These are phyloP conservation scores for Hemichromis elongatus DNA, from an alignment of 2,113 vertebrate genomes.

Conservation along the genomic window DNA sequence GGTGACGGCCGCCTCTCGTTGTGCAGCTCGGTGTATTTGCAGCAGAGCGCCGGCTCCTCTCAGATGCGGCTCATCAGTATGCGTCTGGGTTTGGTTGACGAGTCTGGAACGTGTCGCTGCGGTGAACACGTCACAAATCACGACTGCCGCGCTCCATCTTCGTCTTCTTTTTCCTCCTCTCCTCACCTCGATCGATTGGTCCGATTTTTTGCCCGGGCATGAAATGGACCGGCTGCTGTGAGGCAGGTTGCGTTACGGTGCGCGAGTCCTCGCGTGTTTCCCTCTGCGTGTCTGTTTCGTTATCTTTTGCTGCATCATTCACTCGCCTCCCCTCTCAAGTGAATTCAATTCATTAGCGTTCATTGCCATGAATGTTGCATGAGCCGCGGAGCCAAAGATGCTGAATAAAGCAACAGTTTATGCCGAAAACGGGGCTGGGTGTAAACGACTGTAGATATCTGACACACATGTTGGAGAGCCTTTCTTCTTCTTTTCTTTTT, in stretches of 20 bases:
- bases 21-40: neutral
- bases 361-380: slow-evolving; percentile 40
- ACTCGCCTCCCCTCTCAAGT: neutral
- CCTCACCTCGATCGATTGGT: neutral
- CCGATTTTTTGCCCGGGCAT: slow-evolving; percentile 1
- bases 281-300: neutral
- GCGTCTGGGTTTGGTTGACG: neutral
- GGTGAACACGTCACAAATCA: slow-evolving; percentile 11
- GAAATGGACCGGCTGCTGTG: slow-evolving; percentile 28
- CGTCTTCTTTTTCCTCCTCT: neutral
- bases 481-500: neutral
- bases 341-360: slow-evolving; percentile 37
- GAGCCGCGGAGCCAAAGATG: neutral
- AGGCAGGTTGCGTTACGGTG: slow-evolving; percentile 12
- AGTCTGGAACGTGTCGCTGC: neutral
- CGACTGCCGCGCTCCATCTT: neutral
- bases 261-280: neutral
- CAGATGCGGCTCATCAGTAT: neutral
- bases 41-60: neutral
- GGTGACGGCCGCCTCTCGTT: neutral
- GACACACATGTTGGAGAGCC: neutral
- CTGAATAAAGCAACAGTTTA: neutral
- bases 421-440: neutral
- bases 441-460: neutral
- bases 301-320: neutral